These are phyloP conservation scores for Hirtodrosophila confusa DNA, from an alignment of 2,888 invertebrate genomes.

Conservation along the genomic window DNA sequence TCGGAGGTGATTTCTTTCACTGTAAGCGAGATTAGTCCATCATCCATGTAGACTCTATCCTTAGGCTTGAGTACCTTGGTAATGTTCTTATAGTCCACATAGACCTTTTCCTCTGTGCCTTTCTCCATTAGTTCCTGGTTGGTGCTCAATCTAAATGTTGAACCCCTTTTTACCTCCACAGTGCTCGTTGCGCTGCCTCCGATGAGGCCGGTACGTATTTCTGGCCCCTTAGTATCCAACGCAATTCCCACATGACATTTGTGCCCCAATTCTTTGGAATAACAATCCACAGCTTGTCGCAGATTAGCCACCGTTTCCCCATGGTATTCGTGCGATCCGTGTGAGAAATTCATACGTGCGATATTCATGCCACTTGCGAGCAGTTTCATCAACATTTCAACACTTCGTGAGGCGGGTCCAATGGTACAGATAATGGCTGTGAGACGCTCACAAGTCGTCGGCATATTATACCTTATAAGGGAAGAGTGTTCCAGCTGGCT, in stretches of 20 bases:
- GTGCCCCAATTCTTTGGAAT: conserved; percentile 89
- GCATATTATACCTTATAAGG: conserved; percentile 14
- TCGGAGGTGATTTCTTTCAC: conserved; percentile 88
- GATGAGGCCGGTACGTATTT: conserved; percentile 97
- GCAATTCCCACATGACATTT: conserved; percentile 95
- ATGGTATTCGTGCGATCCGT: conserved; percentile 97
- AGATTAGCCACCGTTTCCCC: conserved; percentile 94
- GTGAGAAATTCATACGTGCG: conserved; percentile 96
- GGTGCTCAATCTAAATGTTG: conserved; percentile 91
- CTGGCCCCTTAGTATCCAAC: conserved; percentile 98
- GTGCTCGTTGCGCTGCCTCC: conserved; percentile 94
- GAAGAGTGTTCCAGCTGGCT: conserved; percentile 24
- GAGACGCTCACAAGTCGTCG: background rate
- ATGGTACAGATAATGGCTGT: conserved; percentile 99
- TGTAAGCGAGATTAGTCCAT: conserved; percentile 96
- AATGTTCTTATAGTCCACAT: conserved; percentile 97
- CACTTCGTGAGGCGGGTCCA: conserved; percentile 92
- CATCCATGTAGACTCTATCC: conserved; percentile 95
- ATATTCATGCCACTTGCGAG: conserved; percentile 98
- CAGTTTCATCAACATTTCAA: conserved; percentile 93
- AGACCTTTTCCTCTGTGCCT: conserved; percentile 89
- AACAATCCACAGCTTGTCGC: conserved; percentile 91
- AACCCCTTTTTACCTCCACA: conserved; percentile 93
- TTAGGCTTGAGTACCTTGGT: conserved; percentile 93
- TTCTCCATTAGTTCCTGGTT: conserved; percentile 90